Conservation (phyloP, 2,888 invertebrate species). For the Ethmia dodecea region DNA sequence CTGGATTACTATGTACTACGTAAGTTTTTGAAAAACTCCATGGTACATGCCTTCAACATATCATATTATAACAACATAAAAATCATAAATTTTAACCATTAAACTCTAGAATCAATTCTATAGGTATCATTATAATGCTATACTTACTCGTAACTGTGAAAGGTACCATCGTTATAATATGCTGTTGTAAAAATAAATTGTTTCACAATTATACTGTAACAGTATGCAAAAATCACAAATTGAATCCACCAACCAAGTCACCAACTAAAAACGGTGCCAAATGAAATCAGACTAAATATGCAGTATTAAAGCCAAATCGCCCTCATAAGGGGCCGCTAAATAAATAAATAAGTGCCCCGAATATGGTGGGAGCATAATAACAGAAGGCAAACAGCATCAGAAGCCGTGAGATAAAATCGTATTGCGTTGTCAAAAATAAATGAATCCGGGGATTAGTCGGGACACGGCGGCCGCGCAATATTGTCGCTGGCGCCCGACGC, state of each 20-base stretch:
- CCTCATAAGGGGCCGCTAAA: constrained; percentile 62
- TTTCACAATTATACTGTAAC: too few species aligned
- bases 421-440: constrained; percentile 79
- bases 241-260: not conserved
- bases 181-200: too few species aligned
- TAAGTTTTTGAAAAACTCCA: too few species aligned
- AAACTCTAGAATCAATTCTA: too few species aligned
- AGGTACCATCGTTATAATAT: too few species aligned
- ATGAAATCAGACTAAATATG: constrained; percentile 56
- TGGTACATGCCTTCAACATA: too few species aligned
- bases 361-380: constrained; percentile 70
- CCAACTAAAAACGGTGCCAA: constrained; percentile 20
- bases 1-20: too few species aligned
- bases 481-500: constrained; percentile 63
- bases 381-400: constrained; percentile 77
- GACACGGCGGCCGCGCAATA: constrained; percentile 69
- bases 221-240: not conserved
- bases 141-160: too few species aligned
- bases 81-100: too few species aligned
- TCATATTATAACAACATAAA: too few species aligned
- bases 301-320: constrained; percentile 65
- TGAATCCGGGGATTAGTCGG: constrained; percentile 75
- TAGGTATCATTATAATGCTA: too few species aligned
- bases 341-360: constrained; percentile 72
- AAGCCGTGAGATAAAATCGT: constrained; percentile 77